These are phyloP conservation scores for Mesaphorura yosii DNA, from an alignment of 1,140 invertebrate genomes.

Conservation along the genomic window DNA sequence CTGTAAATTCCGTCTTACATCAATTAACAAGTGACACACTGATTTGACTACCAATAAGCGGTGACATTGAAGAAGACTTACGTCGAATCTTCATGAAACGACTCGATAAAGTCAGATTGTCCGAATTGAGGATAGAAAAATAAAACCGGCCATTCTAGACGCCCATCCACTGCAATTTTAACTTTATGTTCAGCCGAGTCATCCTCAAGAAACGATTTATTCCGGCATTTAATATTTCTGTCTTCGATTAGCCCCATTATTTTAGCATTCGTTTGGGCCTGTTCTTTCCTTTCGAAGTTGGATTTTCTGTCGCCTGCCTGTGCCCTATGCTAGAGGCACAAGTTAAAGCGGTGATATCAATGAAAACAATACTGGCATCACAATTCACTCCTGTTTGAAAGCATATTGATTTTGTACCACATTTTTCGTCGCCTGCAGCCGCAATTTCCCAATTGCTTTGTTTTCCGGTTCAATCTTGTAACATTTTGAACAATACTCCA, in stretches of 20 bases:
- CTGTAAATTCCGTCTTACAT: too few species aligned
- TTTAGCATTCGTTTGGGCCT: conserved; percentile 1
- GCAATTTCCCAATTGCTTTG: conserved; percentile 9
- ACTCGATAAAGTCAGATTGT: conserved; percentile 22
- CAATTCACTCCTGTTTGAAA: not conserved
- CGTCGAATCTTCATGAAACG: conserved; percentile 56
- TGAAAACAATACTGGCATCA: not conserved
- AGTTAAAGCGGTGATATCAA: too few species aligned
- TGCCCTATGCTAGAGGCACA: conserved; percentile 6
- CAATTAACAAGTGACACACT: conserved; percentile 35
- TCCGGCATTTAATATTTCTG: conserved; percentile 13
- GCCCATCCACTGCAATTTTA: conserved; percentile 5
- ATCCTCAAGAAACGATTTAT: conserved; percentile 8
- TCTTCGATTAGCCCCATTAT: conserved; percentile 9
- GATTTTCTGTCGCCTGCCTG: conserved; percentile 1
- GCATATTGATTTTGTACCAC: conserved; percentile 7
- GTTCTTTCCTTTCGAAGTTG: not conserved
- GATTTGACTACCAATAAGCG: conserved; percentile 38
- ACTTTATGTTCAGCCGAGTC: conserved; percentile 7
- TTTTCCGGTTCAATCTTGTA: conserved; percentile 7
- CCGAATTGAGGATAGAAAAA: conserved; percentile 23
- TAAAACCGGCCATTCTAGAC: conserved; percentile 22
- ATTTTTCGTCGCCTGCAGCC: conserved; percentile 10
- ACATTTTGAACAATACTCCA: conserved; percentile 56
- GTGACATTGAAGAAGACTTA: conserved; percentile 38